A percentile compares a stretch with the other conserved stretches of the same genome.
Evolutionary conservation across 1,140 invertebrate species (phyloP).

Genomic region (Drosophila burlai): DNA sequence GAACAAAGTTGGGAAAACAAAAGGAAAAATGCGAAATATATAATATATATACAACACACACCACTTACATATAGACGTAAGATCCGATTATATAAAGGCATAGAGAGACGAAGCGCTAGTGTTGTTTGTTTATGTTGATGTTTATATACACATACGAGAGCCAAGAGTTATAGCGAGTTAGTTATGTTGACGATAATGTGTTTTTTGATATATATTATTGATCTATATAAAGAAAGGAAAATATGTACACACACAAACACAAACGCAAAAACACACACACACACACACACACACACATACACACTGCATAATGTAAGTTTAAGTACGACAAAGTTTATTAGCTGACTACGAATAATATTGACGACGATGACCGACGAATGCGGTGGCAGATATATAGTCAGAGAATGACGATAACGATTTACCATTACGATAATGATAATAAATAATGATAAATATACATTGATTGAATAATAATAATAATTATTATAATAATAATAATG

Average conservation of each 20-base stretch:
- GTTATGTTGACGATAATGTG: slow-evolving; percentile 78
- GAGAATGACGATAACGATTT: slow-evolving; percentile 42
- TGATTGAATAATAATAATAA: slow-evolving; percentile 21
- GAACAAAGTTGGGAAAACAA: slow-evolving; percentile 67
- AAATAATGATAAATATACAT: slow-evolving; percentile 47
- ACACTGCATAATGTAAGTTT: slow-evolving; percentile 38
- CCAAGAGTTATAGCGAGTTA: slow-evolving; percentile 80
- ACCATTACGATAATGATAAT: slow-evolving; percentile 43
- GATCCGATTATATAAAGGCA: slow-evolving; percentile 48
- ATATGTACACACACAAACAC: slow-evolving; percentile 36
- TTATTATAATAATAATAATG: slow-evolving; percentile 15
- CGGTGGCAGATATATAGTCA: slow-evolving; percentile 26
- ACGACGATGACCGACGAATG: slow-evolving; percentile 25
- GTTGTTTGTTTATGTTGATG: slow-evolving; percentile 83
- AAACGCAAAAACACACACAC: slow-evolving; percentile 27
- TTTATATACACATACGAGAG: slow-evolving; percentile 64
- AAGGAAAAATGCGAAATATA: slow-evolving; percentile 29
- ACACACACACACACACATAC: slow-evolving; percentile 24
- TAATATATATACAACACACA: slow-evolving; percentile 32
- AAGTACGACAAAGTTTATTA: slow-evolving; percentile 67
- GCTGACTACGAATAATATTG: slow-evolving; percentile 50
- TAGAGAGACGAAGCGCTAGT: slow-evolving; percentile 59
- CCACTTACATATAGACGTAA: slow-evolving; percentile 61
- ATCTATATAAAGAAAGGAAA: slow-evolving; percentile 33
- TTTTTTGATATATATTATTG: slow-evolving; percentile 66